These are phyloP conservation scores for Bubalus kerabau DNA, from an alignment of 2,113 vertebrate species.

Conservation along the genomic window DNA sequence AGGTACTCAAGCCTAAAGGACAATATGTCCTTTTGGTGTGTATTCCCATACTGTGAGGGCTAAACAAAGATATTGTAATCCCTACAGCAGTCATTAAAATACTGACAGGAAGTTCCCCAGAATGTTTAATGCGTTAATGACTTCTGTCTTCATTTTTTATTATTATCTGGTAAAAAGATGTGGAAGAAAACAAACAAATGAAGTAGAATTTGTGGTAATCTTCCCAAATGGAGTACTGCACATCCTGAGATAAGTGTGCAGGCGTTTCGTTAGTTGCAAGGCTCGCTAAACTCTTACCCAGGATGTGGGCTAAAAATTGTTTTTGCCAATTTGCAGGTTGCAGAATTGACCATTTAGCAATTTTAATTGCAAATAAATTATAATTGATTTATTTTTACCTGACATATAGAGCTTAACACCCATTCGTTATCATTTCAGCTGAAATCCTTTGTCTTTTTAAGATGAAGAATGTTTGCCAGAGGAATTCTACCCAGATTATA, in stretches of 20 bases:
- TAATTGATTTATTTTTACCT: slow-evolving; percentile 29
- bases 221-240: neutral
- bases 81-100: neutral
- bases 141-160: neutral
- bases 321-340: neutral
- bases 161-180: neutral
- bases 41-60: neutral
- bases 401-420: neutral
- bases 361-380: slow-evolving; percentile 51
- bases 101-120: neutral
- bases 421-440: slow-evolving; percentile 17
- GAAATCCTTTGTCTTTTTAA: slow-evolving; percentile 26
- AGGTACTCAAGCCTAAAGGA: neutral
- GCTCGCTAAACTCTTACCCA: neutral
- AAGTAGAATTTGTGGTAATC: neutral
- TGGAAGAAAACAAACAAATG: neutral
- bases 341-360: neutral
- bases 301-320: neutral
- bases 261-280: fast-evolving
- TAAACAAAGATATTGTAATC: neutral
- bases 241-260: neutral
- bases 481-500: slow-evolving; percentile 48
- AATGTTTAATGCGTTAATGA: neutral
- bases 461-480: slow-evolving; percentile 50
- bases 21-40: neutral